Percentiles rank a stretch among this genome's conserved stretches.
These are phyloP conservation scores for Benthochromis sp. DNA, from an alignment of 2,113 vertebrate genomes.

Conservation along the genomic window DNA sequence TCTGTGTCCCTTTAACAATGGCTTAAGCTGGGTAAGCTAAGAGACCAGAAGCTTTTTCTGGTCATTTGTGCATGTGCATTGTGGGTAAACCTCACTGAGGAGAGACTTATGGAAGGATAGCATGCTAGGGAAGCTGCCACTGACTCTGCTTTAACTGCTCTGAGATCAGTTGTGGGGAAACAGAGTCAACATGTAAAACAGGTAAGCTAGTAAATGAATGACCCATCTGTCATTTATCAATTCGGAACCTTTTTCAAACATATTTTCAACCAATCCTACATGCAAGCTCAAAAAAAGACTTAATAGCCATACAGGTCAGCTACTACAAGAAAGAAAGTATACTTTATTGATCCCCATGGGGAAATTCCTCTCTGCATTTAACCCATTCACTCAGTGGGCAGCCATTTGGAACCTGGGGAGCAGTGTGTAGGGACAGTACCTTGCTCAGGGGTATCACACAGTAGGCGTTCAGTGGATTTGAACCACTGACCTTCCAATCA, in stretches of 20 bases:
- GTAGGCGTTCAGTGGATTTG: neutral
- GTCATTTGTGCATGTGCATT: neutral
- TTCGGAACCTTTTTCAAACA: neutral
- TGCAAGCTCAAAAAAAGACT: neutral
- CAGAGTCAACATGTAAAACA: neutral
- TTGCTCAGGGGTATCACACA: neutral
- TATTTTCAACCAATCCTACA: neutral
- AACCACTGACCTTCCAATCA: neutral
- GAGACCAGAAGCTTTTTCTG: neutral
- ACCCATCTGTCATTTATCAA: neutral
- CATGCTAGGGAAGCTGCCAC: neutral
- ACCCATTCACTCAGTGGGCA: neutral
- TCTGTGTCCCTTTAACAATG: neutral
- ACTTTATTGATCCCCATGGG: neutral
- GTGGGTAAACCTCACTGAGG: neutral
- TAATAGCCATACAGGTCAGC: neutral
- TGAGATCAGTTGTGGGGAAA: neutral
- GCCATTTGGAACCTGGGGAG: neutral
- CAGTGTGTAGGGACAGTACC: neutral
- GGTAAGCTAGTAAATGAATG: neutral
- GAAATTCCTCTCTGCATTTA: neutral
- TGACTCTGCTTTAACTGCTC: neutral
- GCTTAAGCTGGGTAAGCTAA: neutral
- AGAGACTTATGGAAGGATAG: neutral
- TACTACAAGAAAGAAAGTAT: neutral